These are phyloP conservation scores for Mus spretus DNA, from an alignment of 2,797 vertebrate species.

Conservation along the genomic window DNA sequence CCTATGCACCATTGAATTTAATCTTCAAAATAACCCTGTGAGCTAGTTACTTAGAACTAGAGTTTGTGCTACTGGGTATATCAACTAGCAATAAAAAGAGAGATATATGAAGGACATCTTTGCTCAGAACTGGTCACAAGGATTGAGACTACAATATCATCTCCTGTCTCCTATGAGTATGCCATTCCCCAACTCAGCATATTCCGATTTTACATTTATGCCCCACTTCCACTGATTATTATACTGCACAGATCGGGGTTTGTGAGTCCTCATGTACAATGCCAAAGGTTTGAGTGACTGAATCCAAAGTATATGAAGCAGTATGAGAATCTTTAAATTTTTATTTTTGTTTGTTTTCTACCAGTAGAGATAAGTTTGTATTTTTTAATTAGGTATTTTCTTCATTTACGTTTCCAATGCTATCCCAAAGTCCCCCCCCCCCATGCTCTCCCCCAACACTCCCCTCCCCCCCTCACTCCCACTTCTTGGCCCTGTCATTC, in stretches of 20 bases:
- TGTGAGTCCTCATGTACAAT: not conserved
- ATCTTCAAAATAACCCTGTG: slow-evolving; percentile 43
- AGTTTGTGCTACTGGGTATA: not conserved
- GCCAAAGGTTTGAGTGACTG: not conserved
- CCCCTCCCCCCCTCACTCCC: too few relatives aligned
- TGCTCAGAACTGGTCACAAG: not conserved
- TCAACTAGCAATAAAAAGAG: not conserved
- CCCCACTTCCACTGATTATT: not conserved
- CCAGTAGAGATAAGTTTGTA: too few relatives aligned
- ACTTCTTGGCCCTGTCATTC: too few relatives aligned
- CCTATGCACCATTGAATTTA: slow-evolving; percentile 20
- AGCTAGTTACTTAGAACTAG: not conserved
- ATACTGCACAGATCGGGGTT: not conserved
- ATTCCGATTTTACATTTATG: not conserved
- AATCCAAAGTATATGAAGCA: not conserved
- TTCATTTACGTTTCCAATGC: too few relatives aligned
- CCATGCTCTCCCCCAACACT: too few relatives aligned
- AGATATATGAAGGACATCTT: not conserved
- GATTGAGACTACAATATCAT: not conserved
- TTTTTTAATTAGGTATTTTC: too few relatives aligned
- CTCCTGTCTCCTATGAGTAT: not conserved
- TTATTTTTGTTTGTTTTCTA: not conserved
- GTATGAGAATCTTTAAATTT: not conserved
- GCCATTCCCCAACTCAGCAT: not conserved
- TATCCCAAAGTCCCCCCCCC: too few relatives aligned